A percentile compares a stretch with the other conserved stretches of the same genome.
phyloP scores from a whole-genome alignment of 1,140 invertebrate genomes.

The Apolygus lucorum region DNA sequence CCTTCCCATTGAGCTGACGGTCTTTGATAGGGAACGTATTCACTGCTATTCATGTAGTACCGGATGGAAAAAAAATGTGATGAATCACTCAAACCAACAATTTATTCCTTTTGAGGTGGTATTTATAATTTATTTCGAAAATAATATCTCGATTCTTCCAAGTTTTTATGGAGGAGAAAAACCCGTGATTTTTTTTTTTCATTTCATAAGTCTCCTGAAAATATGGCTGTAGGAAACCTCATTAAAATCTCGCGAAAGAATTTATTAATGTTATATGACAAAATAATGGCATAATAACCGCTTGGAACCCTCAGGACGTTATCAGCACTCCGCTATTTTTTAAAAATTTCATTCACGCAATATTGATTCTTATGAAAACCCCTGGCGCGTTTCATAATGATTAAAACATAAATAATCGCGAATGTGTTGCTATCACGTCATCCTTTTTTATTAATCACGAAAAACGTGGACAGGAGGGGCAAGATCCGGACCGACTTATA shows the following conservation, averaged over 20 bases:
- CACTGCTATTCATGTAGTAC: no score
- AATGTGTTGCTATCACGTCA: conserved; percentile 12
- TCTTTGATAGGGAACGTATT: no score
- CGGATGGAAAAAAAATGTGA: no score
- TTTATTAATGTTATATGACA: not conserved
- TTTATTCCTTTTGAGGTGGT: no score
- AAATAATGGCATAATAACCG: conserved; percentile 3
- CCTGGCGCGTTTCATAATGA: not conserved
- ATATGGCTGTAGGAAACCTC: no score
- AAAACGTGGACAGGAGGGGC: not conserved
- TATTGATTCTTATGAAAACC: not conserved
- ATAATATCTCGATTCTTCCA: no score
- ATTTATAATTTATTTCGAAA: no score
- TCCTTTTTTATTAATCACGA: not conserved
- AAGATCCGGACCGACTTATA: not conserved
- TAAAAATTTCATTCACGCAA: conserved; percentile 3
- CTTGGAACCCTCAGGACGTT: not conserved
- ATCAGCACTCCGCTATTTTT: not conserved
- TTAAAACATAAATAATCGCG: conserved; percentile 15
- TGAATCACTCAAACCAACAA: no score
- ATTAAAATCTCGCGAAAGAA: not conserved
- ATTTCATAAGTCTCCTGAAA: no score
- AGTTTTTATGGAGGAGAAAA: no score
- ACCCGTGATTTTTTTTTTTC: no score
- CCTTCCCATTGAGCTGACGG: no score